A percentile compares a stretch with the other conserved stretches of the same genome.
Evolutionary conservation across 2,888 invertebrate species (phyloP).

Genomic region (Panorpa germanica): DNA sequence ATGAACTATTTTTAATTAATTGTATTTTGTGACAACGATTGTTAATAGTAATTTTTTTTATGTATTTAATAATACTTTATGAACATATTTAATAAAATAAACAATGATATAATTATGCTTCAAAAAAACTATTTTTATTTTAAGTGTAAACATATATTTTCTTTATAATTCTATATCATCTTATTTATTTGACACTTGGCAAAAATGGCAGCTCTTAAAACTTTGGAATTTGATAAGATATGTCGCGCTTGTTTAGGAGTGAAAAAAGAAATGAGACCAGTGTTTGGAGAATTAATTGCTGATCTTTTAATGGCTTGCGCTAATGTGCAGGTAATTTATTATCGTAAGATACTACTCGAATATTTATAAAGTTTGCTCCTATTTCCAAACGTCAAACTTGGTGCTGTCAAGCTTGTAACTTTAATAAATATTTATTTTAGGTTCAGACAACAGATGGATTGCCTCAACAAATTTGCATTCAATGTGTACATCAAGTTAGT

Average conservation of each 20-base stretch:
- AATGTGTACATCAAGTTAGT: conserved; percentile 43
- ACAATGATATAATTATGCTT: too few relatives aligned
- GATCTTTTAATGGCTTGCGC: conserved; percentile 45
- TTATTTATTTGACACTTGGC: too few relatives aligned
- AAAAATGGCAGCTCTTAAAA: conserved; percentile 15
- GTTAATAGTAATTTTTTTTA: too few relatives aligned
- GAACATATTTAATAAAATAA: too few relatives aligned
- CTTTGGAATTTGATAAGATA: conserved; percentile 33
- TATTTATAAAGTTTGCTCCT: neutral
- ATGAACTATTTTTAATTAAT: too few relatives aligned
- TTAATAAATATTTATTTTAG: conserved; percentile 17
- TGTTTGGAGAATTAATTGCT: conserved; percentile 41
- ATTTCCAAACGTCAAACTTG: conserved; percentile 1
- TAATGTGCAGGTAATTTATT: conserved; percentile 35
- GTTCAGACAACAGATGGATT: conserved; percentile 37
- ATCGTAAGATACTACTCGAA: too few relatives aligned
- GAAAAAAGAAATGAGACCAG: conserved; percentile 43
- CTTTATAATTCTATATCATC: too few relatives aligned
- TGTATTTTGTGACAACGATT: too few relatives aligned
- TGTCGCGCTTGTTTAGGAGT: conserved; percentile 40
- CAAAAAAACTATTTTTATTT: too few relatives aligned
- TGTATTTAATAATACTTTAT: too few relatives aligned
- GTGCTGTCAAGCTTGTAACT: neutral
- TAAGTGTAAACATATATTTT: too few relatives aligned
- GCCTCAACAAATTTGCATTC: conserved; percentile 38